These are phyloP conservation scores for Geotrupes spiniger DNA, from an alignment of 2,888 invertebrate genomes.

Conservation along the genomic window DNA sequence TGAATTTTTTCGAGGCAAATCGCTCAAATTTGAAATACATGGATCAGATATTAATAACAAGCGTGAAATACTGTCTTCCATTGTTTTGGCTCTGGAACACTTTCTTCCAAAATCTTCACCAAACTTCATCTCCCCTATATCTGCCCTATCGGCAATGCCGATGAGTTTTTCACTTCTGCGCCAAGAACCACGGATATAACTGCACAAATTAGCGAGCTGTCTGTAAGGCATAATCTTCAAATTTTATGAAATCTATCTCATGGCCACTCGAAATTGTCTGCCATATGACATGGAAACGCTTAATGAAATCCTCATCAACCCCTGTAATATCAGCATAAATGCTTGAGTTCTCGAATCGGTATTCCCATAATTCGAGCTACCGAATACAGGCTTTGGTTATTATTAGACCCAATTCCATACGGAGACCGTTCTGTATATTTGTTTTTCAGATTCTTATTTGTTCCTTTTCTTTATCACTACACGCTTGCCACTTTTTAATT, in stretches of 20 bases:
- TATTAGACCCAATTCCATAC: too few relatives aligned
- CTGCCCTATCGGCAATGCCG: background rate
- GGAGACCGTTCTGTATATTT: too few relatives aligned
- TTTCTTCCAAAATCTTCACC: background rate
- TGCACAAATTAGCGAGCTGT: conserved; percentile 1
- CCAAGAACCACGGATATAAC: conserved; percentile 11
- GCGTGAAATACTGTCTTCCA: background rate
- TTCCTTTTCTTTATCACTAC: too few relatives aligned
- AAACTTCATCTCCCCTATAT: background rate
- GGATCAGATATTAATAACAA: background rate
- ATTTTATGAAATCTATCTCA: conserved; percentile 8
- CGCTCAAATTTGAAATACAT: background rate
- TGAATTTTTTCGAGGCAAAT: background rate
- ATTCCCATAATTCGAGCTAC: too few relatives aligned
- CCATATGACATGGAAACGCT: too few relatives aligned
- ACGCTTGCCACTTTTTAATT: too few relatives aligned
- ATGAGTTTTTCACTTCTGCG: background rate
- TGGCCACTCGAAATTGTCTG: conserved; percentile 8
- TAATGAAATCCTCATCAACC: too few relatives aligned
- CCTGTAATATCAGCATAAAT: too few relatives aligned
- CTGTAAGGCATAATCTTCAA: conserved; percentile 2
- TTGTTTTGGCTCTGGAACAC: background rate
- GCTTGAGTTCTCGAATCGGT: too few relatives aligned
- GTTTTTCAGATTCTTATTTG: too few relatives aligned
- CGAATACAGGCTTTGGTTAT: too few relatives aligned